Evolutionary conservation across 1,140 invertebrate genomes (phyloP), one percentile per base, ranked within the genome.

Genomic region (Bombyx mori): DNA sequence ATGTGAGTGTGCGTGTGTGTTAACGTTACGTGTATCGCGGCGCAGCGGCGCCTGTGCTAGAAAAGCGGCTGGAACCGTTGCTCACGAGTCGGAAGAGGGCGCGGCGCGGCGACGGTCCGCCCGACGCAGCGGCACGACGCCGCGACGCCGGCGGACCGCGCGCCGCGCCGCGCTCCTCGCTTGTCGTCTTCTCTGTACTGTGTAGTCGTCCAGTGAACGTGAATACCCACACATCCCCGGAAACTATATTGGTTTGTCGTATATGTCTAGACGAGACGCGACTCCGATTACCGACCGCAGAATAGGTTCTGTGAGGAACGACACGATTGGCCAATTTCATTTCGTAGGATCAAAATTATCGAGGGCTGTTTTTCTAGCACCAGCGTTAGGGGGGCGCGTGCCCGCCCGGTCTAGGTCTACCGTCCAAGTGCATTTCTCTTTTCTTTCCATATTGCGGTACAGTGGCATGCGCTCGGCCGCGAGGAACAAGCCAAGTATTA

Each of bases 401-500:
- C 46, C 10, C 18, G 54, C 47, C 49, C 62, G 65, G 65, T 65
- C 68, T 72, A 67, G 72, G 74, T 73, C 75, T 71, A 73, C 76
- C 77, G 79, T 81, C 78, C 73, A 81, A 79, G 79, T 85, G 82
- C 79, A 86, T 82, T 87, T 88, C 79, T 86, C 80, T 89, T 88
- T 88, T 87, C 67, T 88, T 87, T 88, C 82, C 87, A 89, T 88
- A 88, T 88, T 75, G 74, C 76, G 73, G 73, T 79, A 82, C 89
- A 98, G 96, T 99, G 98, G 98, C 98, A 99, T 92, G 95, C 96
- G 86, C 92, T 99, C 91, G 95, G 96, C 86, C 94, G 97, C 90
- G 96, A 98, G 89, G 98, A 99, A 91, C 98, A 99, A 91, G 95
- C 96, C 88, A 99, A 99, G 91, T 99, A 99, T 94, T 99, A 99